Evolutionary conservation across 2,888 invertebrate species (phyloP), one percentile per base, ranked within the genome.

Genomic region (Spodoptera littoralis): DNA sequence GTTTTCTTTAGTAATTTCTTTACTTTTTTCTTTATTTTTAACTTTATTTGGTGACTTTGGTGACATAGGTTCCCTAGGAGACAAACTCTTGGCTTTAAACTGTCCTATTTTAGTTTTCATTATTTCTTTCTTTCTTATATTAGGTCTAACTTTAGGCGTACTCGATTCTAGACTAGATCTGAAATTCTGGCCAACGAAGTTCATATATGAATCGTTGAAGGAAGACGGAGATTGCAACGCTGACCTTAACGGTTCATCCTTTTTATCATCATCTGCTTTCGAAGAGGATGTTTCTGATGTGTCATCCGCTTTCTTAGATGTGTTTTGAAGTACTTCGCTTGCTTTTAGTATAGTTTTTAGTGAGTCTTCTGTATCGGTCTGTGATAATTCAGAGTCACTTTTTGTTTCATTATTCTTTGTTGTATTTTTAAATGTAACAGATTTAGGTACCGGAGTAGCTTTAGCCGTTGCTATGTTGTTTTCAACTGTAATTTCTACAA

Each of bases 41-140:
- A n/a, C 11, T 42, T 46, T 44, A 30, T 67, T 67, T 0, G 73
- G 57, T 8, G 59, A 48, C 4, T 65, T 73, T 0, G 60, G 58
- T 1, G 54, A 69, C 4, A 42, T 68, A 0, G 60, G 68, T 3
- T 24, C 41, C 12, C 63, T 71, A 0, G 71, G 69, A 0, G 79
- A 67, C 0, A 11, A 0, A 48, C 70, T 83, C 13, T 84, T 89
- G 41, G 13, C 45, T 47, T 77, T 77, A 11, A 87, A 89, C 56
- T 91, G 90, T 0, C 90, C 89, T 0, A 90, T 89, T 67, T 85
- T 90, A 0, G 91, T 89, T 79, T 90, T 90, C 0, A 90, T 73
- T 0, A 84, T 60, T 3, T 71, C 80, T 65, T 86, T 88, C 49
- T 79, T 84, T 54, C 76, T 81, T 0, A 47, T 44, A 3, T 44